phyloP scores from a whole-genome alignment of 2,888 invertebrate species.

The Hypolimnas misippus region DNA sequence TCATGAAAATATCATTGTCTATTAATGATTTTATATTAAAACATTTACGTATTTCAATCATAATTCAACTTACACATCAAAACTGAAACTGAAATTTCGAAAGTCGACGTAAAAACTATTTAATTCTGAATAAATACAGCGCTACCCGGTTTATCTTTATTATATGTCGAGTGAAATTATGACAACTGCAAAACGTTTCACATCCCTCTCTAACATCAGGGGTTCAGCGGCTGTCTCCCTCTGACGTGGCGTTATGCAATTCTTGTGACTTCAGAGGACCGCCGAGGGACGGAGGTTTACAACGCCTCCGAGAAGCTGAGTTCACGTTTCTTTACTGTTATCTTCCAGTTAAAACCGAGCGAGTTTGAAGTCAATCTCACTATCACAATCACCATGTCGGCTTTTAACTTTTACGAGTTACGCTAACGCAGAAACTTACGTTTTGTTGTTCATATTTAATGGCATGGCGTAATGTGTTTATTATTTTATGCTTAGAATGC shows the following conservation, averaged over 20 bases:
- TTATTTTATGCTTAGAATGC: not conserved
- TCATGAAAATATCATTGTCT: too few relatives aligned
- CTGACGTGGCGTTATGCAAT: slow-evolving; percentile 40
- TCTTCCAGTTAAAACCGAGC: slow-evolving; percentile 27
- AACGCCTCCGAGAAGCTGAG: slow-evolving; percentile 42
- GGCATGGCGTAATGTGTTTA: not conserved
- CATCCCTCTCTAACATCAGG: slow-evolving; percentile 51
- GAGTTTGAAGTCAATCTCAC: slow-evolving; percentile 21
- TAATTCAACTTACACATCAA: slow-evolving; percentile 14
- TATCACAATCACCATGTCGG: slow-evolving; percentile 13
- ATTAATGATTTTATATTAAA: too few relatives aligned
- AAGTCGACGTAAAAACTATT: slow-evolving; percentile 34
- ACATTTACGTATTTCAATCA: too few relatives aligned
- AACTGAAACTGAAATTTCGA: slow-evolving; percentile 25
- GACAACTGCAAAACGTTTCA: slow-evolving; percentile 81
- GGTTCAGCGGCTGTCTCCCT: slow-evolving; percentile 34
- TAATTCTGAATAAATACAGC: slow-evolving; percentile 34
- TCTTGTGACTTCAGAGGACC: slow-evolving; percentile 45
- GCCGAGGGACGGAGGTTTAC: slow-evolving; percentile 46
- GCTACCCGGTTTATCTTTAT: slow-evolving; percentile 78
- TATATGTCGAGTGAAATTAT: slow-evolving; percentile 84
- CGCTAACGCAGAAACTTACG: slow-evolving; percentile 3
- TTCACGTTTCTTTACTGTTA: slow-evolving; percentile 41
- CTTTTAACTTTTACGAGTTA: slow-evolving; percentile 17
- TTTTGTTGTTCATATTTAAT: slow-evolving; percentile 6